Conservation (phyloP, 2,113 vertebrate species). For the Aplodontia rufa region DNA sequence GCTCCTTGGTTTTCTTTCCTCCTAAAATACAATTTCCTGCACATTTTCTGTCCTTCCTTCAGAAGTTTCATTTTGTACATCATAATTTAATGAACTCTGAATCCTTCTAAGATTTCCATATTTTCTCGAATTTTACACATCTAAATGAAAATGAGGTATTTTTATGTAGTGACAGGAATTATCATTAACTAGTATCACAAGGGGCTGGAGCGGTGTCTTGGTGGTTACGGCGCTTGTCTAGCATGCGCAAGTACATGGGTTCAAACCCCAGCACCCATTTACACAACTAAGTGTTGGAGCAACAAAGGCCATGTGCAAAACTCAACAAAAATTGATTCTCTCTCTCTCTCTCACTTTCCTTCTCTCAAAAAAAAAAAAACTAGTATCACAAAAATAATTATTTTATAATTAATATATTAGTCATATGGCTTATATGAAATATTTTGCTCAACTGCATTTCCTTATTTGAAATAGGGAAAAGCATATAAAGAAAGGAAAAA, state of each 20-base stretch:
- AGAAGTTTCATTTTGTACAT: background rate
- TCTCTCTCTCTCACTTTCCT: too few relatives aligned
- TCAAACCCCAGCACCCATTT: too few relatives aligned
- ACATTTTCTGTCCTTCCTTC: background rate
- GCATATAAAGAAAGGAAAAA: background rate
- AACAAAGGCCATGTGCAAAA: too few relatives aligned
- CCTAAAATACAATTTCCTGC: background rate
- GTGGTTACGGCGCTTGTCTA: too few relatives aligned
- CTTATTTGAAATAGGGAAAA: constrained; percentile 6
- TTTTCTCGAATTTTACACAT: background rate
- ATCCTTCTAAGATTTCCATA: background rate
- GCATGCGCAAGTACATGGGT: too few relatives aligned
- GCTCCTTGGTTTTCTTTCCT: background rate
- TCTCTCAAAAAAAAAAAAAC: too few relatives aligned
- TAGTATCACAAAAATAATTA: background rate
- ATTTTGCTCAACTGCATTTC: background rate
- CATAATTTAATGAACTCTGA: background rate
- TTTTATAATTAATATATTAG: background rate
- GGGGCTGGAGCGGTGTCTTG: too few relatives aligned
- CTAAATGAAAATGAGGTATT: background rate
- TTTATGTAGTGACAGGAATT: background rate
- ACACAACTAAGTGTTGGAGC: too few relatives aligned
- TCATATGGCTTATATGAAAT: background rate
- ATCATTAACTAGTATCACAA: background rate
- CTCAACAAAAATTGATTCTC: too few relatives aligned